Base-by-base conservation (phyloP, 2,797 vertebrate species). In the Zalophus californianus region DNA sequence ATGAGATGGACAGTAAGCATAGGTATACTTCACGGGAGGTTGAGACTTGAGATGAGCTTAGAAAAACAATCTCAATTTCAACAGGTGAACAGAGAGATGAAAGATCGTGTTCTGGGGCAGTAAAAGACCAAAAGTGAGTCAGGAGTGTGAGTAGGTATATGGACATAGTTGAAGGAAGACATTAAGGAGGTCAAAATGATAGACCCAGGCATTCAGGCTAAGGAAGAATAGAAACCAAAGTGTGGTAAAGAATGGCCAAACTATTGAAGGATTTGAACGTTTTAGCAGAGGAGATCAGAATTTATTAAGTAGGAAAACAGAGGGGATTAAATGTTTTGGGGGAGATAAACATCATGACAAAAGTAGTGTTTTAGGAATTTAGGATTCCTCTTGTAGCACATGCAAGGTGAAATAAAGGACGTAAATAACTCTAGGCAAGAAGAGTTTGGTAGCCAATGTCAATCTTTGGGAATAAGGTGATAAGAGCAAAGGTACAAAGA, bases 11-110 rank as follows among this genome's bases (percentile, higher is more conserved):
- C 9, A 60, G 23, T 66, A 68, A n/a, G 2, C 13, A 84, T 15
- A 52, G 16, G 23, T 35, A 72, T 78, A 72, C 1, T 1, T 92
- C 8, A 52, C 66, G 11, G 11, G 15, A 80, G 3, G 29, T 52
- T 75, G 94, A 86, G 8, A 48, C 25, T 68, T 82, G 23, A 93
- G 8, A 54, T 62, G 9, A 8, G 2, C 5, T 96, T 90, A 94
- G 52, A 87, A 90, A 72, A 86, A 73, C 38, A 66, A 86, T 64
- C 25, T 92, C 21, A 94, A 92, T 92, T 92, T 78, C 27, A 94
- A 10, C 3, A 82, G 72, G 70, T 87, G 12, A 96, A 20, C 38
- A 56, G 15, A 44, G 20, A 8, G 5, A 48, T 78, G 8, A 91
- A 75, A 18, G 58, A 72, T 1, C 50, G 25, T 2, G 11, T 64